Evolutionary conservation across 1,140 invertebrate species (phyloP).

Genomic region (Hesperophylax magnus): DNA sequence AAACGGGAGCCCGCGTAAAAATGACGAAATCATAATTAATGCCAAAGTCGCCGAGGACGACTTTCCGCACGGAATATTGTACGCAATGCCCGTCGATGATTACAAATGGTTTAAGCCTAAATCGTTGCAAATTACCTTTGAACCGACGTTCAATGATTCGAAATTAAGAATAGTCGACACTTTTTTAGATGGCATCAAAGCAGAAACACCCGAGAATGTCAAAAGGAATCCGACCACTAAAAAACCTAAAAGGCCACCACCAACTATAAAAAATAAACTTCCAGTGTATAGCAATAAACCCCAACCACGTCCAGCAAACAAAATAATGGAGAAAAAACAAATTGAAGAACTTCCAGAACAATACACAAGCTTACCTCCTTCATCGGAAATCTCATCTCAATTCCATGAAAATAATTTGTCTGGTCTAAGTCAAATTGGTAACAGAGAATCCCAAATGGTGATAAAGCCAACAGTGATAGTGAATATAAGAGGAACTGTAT

Average conservation of each 20-base stretch:
- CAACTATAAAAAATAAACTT: slow-evolving; percentile 12
- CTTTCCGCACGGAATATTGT: not conserved
- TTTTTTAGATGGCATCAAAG: slow-evolving; percentile 39
- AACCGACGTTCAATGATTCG: slow-evolving; percentile 20
- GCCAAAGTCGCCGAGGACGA: not conserved
- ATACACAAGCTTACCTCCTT: not conserved
- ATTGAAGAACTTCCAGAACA: slow-evolving; percentile 1
- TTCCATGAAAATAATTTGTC: slow-evolving; percentile 62
- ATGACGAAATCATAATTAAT: slow-evolving; percentile 1
- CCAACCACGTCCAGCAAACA: slow-evolving; percentile 9
- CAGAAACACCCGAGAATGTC: not conserved
- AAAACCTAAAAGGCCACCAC: slow-evolving; percentile 25
- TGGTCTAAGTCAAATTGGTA: slow-evolving; percentile 67
- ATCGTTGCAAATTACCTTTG: slow-evolving; percentile 47
- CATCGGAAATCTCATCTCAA: slow-evolving; percentile 44
- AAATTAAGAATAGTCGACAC: slow-evolving; percentile 51
- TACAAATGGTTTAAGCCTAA: slow-evolving; percentile 22
- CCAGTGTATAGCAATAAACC: slow-evolving; percentile 5
- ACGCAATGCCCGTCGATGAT: slow-evolving; percentile 13
- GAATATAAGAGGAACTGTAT: slow-evolving; percentile 65
- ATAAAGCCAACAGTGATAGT: slow-evolving; percentile 68
- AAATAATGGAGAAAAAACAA: not conserved
- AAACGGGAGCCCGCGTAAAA: slow-evolving; percentile 1
- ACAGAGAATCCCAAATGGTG: slow-evolving; percentile 67
- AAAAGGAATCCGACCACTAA: slow-evolving; percentile 24